Conservation (phyloP, 2,797 vertebrate species). For the Rhinella marina region DNA sequence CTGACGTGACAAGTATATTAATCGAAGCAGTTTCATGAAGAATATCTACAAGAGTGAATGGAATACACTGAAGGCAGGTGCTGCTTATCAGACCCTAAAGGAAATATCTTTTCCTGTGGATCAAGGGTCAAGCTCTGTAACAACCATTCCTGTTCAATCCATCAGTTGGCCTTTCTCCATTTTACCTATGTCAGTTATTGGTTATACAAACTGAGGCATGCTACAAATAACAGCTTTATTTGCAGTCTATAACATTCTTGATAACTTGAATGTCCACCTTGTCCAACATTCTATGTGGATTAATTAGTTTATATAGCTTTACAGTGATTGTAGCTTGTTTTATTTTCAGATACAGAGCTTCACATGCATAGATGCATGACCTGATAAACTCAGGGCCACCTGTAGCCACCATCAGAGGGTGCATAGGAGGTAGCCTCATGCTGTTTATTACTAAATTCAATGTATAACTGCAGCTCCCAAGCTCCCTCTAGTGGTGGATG, state of each 20-base stretch:
- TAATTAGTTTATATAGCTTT: neutral
- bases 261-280: neutral
- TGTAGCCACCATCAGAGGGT: no score
- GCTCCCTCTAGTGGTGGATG: no score
- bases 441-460: no score
- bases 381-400: no score
- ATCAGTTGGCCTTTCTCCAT: conserved; percentile 15
- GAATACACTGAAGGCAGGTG: conserved; percentile 32
- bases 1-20: conserved; percentile 37
- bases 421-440: no score
- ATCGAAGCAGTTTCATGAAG: conserved; percentile 32
- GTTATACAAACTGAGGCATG: neutral
- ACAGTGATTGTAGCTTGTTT: no score
- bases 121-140: conserved; percentile 40
- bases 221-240: neutral
- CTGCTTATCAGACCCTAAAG: conserved; percentile 40
- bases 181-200: neutral
- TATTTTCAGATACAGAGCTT: no score
- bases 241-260: neutral
- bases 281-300: neutral
- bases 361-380: no score
- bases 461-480: no score
- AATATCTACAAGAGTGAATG: conserved; percentile 3
- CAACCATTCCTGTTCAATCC: conserved; percentile 23
- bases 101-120: conserved; percentile 48